Base-by-base conservation (phyloP, 2,888 invertebrate species). In the Lasioglossum calceatum region DNA sequence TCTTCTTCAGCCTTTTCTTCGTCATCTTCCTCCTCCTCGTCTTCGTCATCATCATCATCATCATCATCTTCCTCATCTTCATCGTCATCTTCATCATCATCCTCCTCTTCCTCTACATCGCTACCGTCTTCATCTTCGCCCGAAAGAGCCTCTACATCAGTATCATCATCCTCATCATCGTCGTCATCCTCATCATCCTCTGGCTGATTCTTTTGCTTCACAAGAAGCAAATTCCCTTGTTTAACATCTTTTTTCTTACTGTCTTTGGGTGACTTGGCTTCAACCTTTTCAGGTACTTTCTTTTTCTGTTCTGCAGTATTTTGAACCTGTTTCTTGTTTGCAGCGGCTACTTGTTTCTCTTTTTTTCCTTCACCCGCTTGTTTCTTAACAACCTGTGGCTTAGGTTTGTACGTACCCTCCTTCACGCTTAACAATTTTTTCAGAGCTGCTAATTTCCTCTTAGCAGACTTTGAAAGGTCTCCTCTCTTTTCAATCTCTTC, bases 401-500 rank as follows among this genome's bases (percentile, higher is more conserved):
- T 75, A n/a, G 77, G 10, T 3, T 50, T 64, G 1, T 23, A 1
- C 42, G 74, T 77, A 32, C 85, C 89, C 39, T 89, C 83, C 1
- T 84, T 16, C 4, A 90, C 75, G 0, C 4, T 23, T 39, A 94
- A 75, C 79, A 92, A 92, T 71, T 92, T 94, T 14, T 86, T 91
- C 7, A 93, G 81, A 10, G 76, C 19, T 7, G 77, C 81, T 36
- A 94, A 82, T 77, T 88, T 92, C 74, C 90, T 92, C 7, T 86
- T 90, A 0, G 93, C 94, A 0, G 91, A 91, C 88, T 91, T 94
- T 1, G 92, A 82, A 5, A 93, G 19, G 0, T 77, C 81, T 39
- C 64, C 85, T n/a, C 93, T 88, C 5, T 71, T 88, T 54, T 85
- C 39, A 8, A 94, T 92, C 50, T 87, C 85, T 2, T 87, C 80